Evolutionary conservation across 1,140 invertebrate species (phyloP).

Genomic region (Plutomurus gul): DNA sequence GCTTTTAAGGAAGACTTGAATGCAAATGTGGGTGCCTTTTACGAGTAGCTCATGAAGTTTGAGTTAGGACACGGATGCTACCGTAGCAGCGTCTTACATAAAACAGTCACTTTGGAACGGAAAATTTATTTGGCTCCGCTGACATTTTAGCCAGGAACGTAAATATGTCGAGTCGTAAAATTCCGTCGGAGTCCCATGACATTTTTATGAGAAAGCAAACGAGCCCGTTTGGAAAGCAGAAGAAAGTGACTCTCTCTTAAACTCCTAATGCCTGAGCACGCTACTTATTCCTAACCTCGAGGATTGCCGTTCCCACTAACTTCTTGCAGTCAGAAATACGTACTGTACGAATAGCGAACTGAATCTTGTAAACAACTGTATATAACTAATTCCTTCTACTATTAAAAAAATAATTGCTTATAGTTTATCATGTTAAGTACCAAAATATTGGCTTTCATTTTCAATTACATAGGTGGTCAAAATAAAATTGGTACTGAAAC

Average conservation of each 20-base stretch:
- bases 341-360: neutral
- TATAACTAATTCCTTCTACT: no score
- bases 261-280: neutral
- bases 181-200: conserved; percentile 9
- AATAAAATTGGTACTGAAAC: no score
- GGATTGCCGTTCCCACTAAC: neutral
- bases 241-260: neutral
- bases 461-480: no score
- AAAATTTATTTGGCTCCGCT: conserved; percentile 15
- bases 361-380: neutral
- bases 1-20: no score
- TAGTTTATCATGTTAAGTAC: no score
- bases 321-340: neutral
- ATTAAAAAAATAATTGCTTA: no score
- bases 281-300: conserved; percentile 11
- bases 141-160: conserved; percentile 7
- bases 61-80: neutral
- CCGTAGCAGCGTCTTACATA: neutral
- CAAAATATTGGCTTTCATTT: no score
- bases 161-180: conserved; percentile 4
- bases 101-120: conserved; percentile 6
- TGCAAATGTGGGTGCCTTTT: no score
- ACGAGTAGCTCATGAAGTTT: no score
- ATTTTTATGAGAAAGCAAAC: conserved; percentile 12
- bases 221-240: neutral